Base-by-base conservation (phyloP, 2,113 vertebrate genomes). In the Glaucomys volans region DNA sequence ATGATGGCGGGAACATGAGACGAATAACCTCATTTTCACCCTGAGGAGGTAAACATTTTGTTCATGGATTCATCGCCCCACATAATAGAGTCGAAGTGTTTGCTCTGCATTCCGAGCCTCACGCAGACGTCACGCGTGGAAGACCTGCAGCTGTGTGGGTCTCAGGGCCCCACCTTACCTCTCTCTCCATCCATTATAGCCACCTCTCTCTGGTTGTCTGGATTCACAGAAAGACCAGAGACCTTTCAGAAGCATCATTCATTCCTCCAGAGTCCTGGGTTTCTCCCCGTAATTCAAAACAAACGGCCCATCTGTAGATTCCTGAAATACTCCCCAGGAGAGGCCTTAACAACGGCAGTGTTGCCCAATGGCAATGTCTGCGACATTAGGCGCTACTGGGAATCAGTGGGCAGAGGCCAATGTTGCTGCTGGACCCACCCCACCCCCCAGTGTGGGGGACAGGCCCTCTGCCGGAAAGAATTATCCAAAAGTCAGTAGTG, bases 41-140 rank as follows among this genome's bases (percentile, higher is more conserved):
- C 35, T 8, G 35, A 96, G 91, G 81, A 96, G 96, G 88, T 95
- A 81, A 81, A 87, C 77, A 84, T 84, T 81, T 92, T 81, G 30
- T 88, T 88, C 86, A 10, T 35, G 35, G 72, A 28, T 84, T 87
- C 50, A 76, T 95, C 81, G 26, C 87, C 35, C 86, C 50, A 4
- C 22, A 24, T 66, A 71, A 85, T 47, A 37, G 50, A 93, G 81
- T 47, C 72, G 16, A 11, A 64, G 67, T 0, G 7, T 44, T 57
- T 50, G 2, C 37, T 81, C 67, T 90, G 94, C 35, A 1, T n/a
- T 74, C 42, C 28, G 66, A n/a, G 8, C 37, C 66, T 4, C 35
- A 66, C 10, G 16, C 54, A 3, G 1, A 20, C 0, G 0, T 54
- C 92, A 89, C 42, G 4, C 24, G 64, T 13, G 64, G 50, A 42